Percentiles rank a stretch among this genome's conserved stretches.
phyloP scores from a whole-genome alignment of 2,797 vertebrate species.

The Spinus olivaceus region DNA sequence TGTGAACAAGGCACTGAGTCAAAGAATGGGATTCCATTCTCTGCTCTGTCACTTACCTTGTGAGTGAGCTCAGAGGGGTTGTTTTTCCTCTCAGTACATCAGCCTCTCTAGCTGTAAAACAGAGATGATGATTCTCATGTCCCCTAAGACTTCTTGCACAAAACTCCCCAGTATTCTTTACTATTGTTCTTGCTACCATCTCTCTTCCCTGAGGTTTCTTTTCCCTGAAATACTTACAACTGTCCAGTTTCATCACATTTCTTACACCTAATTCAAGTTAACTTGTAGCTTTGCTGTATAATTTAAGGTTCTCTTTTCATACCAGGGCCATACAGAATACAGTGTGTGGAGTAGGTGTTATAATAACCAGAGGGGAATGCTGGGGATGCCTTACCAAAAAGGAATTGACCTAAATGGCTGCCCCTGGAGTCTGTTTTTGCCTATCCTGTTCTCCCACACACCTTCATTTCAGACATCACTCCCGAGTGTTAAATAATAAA shows the following conservation, averaged over 20 bases:
- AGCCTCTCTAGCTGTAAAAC: not conserved
- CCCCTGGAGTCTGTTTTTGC: not conserved
- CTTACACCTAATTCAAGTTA: not conserved
- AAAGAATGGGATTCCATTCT: not conserved
- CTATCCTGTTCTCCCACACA: not conserved
- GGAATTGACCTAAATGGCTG: not conserved
- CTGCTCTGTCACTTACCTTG: not conserved
- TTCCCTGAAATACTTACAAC: not conserved
- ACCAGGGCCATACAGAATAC: not conserved
- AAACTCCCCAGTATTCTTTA: not conserved
- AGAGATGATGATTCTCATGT: not conserved
- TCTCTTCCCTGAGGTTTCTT: not conserved
- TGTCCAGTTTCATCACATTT: not conserved
- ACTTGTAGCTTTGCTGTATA: not conserved
- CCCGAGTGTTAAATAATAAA: not conserved
- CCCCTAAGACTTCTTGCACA: not conserved
- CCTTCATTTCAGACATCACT: not conserved
- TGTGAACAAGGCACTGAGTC: not conserved
- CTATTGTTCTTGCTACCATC: not conserved
- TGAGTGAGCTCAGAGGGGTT: not conserved
- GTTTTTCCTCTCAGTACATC: not conserved
- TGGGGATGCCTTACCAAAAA: not conserved
- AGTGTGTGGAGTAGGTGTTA: not conserved
- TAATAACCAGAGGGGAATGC: not conserved
- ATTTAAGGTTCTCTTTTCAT: not conserved